A percentile compares a stretch with the other conserved stretches of the same genome.
These are phyloP conservation scores for Cynoglossus semilaevis DNA, from an alignment of 2,113 vertebrate genomes.

Conservation along the genomic window DNA sequence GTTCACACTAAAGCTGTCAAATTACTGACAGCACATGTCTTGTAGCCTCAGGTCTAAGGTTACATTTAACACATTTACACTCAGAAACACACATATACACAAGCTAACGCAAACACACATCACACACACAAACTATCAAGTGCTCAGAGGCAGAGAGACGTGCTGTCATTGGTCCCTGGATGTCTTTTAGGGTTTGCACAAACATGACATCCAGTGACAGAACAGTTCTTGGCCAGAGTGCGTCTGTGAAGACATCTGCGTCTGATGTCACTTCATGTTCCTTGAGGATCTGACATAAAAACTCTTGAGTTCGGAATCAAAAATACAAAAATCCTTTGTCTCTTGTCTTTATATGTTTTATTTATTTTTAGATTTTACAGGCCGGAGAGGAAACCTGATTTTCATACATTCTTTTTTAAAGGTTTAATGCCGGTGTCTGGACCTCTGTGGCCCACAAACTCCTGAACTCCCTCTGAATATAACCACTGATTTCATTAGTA, in stretches of 20 bases:
- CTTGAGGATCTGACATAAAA: constrained; percentile 33
- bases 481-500: no score
- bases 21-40: constrained; percentile 17
- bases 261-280: constrained; percentile 12
- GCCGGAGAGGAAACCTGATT: constrained; percentile 1
- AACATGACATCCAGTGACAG: constrained; percentile 43
- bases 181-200: constrained; percentile 37
- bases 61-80: no score
- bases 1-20: not conserved
- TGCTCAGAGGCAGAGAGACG: constrained; percentile 37
- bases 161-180: constrained; percentile 33
- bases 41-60: not conserved
- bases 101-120: no score
- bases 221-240: constrained; percentile 30
- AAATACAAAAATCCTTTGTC: not conserved
- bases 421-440: no score
- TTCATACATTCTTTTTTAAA: not conserved
- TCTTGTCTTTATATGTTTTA: no score
- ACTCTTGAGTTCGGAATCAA: not conserved
- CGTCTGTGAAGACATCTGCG: constrained; percentile 9
- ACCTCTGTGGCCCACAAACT: no score
- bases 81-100: no score
- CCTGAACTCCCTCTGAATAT: no score
- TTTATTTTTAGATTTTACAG: not conserved
- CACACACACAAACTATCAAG: constrained; percentile 21